Conservation (phyloP, 1,140 invertebrate species). For the Trichoplusia ni region DNA sequence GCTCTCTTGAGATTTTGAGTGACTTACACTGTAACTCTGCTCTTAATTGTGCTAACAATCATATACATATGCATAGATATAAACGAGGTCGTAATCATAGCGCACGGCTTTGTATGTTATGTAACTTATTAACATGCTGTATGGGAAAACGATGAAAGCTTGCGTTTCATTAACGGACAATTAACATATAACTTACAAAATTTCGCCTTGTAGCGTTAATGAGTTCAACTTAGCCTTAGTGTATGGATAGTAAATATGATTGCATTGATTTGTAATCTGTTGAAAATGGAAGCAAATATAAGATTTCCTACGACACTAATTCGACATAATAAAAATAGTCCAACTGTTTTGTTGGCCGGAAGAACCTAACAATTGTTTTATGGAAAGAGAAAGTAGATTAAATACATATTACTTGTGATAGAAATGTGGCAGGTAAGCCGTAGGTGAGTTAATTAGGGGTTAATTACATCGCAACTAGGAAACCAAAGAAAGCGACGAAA, state of each 20-base stretch:
- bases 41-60: constrained; percentile 76
- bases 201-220: background rate
- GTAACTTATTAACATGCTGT: constrained; percentile 40
- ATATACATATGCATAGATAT: constrained; percentile 44
- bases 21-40: constrained; percentile 40
- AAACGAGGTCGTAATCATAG: constrained; percentile 51
- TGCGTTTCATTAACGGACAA: constrained; percentile 13
- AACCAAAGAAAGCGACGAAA: background rate
- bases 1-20: constrained; percentile 50
- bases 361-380: too few relatives aligned
- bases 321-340: too few relatives aligned
- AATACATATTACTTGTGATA: too few relatives aligned
- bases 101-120: constrained; percentile 48
- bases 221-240: too few relatives aligned
- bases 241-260: too few relatives aligned
- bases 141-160: constrained; percentile 14
- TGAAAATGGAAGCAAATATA: too few relatives aligned
- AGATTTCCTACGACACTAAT: too few relatives aligned
- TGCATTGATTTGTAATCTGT: too few relatives aligned
- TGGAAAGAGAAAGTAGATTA: too few relatives aligned
- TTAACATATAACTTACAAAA: background rate
- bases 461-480: background rate
- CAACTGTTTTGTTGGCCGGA: too few relatives aligned
- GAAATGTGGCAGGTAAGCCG: too few relatives aligned
- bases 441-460: background rate